A percentile compares a stretch with the other conserved stretches of the same genome.
These are phyloP conservation scores for Catharus minimus DNA, from an alignment of 2,113 vertebrate genomes.

Conservation along the genomic window DNA sequence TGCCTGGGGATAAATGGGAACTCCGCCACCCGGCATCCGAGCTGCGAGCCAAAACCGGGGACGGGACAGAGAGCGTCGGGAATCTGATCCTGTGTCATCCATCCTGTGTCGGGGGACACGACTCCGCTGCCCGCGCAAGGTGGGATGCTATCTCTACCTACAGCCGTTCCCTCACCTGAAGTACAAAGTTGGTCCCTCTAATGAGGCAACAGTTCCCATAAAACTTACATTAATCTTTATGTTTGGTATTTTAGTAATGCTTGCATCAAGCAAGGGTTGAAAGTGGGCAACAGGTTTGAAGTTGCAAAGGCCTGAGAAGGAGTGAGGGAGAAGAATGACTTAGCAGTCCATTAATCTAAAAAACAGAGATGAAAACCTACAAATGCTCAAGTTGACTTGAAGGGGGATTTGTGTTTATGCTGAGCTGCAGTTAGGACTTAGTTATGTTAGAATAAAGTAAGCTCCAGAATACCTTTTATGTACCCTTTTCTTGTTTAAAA, in stretches of 20 bases:
- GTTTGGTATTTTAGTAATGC: background rate
- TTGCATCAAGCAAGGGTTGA: background rate
- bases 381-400: background rate
- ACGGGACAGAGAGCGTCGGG: too few species aligned
- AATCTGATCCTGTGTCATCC: too few species aligned
- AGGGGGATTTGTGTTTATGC: background rate
- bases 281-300: background rate
- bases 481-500: background rate
- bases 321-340: background rate
- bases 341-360: background rate
- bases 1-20: too few species aligned
- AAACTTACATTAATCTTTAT: background rate
- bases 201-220: background rate
- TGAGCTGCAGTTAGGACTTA: background rate
- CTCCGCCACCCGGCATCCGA: too few species aligned
- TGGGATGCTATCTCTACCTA: background rate
- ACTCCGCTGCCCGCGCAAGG: background rate
- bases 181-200: background rate
- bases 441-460: background rate
- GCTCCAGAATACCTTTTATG: background rate
- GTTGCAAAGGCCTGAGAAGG: background rate
- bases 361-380: background rate
- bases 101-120: too few species aligned
- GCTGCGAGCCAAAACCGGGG: too few species aligned
- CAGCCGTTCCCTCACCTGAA: background rate